Conservation (phyloP, 1,140 invertebrate genomes). For the Megathymus violae region DNA sequence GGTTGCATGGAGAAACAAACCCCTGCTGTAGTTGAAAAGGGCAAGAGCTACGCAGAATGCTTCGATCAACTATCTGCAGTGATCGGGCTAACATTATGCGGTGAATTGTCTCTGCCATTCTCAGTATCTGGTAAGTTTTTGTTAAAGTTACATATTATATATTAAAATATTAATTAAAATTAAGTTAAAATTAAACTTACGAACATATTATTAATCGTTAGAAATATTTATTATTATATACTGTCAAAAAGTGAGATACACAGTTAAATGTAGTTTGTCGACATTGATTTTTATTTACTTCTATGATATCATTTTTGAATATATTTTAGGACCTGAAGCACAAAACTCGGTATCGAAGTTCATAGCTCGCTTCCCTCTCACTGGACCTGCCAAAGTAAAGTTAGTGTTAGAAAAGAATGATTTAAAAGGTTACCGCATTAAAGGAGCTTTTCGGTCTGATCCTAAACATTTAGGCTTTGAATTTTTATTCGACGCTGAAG, state of each 20-base stretch:
- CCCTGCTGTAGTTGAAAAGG: slow-evolving; percentile 84
- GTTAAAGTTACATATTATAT: too few relatives aligned
- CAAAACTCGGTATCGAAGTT: slow-evolving; percentile 80
- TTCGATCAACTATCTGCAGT: slow-evolving; percentile 88
- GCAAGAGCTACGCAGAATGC: slow-evolving; percentile 85
- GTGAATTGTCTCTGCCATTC: slow-evolving; percentile 85
- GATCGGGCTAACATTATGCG: slow-evolving; percentile 89
- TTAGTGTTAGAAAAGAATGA: slow-evolving; percentile 87
- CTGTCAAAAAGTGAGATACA: too few relatives aligned
- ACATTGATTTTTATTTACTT: too few relatives aligned
- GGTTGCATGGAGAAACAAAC: slow-evolving; percentile 82
- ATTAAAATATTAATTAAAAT: too few relatives aligned
- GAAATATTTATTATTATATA: too few relatives aligned
- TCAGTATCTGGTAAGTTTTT: slow-evolving; percentile 64
- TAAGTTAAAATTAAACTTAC: too few relatives aligned
- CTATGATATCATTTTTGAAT: too few relatives aligned
- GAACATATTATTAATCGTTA: too few relatives aligned
- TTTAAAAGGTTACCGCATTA: slow-evolving; percentile 86
- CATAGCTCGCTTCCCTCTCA: slow-evolving; percentile 85
- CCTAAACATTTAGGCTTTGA: slow-evolving; percentile 78
- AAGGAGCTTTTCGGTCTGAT: slow-evolving; percentile 65
- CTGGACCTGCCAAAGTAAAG: slow-evolving; percentile 85
- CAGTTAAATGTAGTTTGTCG: too few relatives aligned
- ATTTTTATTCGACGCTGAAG: slow-evolving; percentile 87
- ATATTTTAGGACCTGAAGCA: slow-evolving; percentile 72